Evolutionary conservation across 2,113 vertebrate genomes (phyloP).

Genomic region (Lota lota): DNA sequence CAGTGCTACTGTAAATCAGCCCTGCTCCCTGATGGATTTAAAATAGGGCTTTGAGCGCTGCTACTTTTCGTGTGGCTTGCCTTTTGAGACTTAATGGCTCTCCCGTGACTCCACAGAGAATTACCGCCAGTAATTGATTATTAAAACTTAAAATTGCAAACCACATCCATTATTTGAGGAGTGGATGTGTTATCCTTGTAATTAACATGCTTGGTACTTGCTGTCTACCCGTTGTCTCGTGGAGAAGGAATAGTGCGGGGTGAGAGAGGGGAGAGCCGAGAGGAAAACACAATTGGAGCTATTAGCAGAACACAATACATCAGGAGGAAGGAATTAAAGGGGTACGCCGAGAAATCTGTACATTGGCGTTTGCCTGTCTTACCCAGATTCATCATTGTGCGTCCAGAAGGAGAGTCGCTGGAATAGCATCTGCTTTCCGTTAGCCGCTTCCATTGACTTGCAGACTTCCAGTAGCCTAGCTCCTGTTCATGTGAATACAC

Average conservation of each 20-base stretch:
- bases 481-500: too few relatives aligned
- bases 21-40: constrained; percentile 88
- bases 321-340: constrained; percentile 44
- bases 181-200: constrained; percentile 94
- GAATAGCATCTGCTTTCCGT: too few relatives aligned
- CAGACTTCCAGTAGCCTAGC: too few relatives aligned
- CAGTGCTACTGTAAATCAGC: constrained; percentile 77
- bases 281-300: constrained; percentile 59
- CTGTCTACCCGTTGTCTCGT: constrained; percentile 71
- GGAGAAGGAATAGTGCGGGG: too few relatives aligned
- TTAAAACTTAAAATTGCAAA: constrained; percentile 99
- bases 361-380: too few relatives aligned
- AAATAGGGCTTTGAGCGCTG: constrained; percentile 89
- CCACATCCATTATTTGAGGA: constrained; percentile 95
- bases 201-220: constrained; percentile 92
- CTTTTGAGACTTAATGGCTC: constrained; percentile 98
- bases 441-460: too few relatives aligned
- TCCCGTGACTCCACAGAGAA: constrained; percentile 95
- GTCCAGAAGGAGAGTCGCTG: too few relatives aligned
- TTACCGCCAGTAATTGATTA: constrained; percentile 98
- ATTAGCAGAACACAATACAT: constrained; percentile 71
- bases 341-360: constrained; percentile 47
- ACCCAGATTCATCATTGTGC: too few relatives aligned
- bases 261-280: constrained; percentile 18
- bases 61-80: constrained; percentile 82